These are phyloP conservation scores for Lycocorax pyrrhopterus DNA, from an alignment of 2,113 vertebrate species.

Conservation along the genomic window DNA sequence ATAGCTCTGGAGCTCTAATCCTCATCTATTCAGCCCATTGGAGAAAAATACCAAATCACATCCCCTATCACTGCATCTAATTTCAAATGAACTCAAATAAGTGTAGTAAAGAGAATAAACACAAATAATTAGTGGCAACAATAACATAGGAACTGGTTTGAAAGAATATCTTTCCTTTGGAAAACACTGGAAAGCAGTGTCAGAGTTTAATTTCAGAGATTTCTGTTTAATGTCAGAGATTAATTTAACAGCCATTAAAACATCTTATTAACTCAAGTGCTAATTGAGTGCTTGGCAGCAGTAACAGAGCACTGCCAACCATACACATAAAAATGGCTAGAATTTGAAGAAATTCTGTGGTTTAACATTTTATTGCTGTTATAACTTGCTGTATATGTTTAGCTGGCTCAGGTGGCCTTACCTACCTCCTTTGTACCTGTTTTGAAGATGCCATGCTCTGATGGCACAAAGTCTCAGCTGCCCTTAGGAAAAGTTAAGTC, in stretches of 20 bases:
- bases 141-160: constrained; percentile 3
- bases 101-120: not conserved
- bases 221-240: constrained; percentile 27
- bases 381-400: not conserved
- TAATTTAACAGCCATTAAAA: constrained; percentile 61
- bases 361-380: not conserved
- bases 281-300: constrained; percentile 58
- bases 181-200: constrained; percentile 30
- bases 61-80: constrained; percentile 8
- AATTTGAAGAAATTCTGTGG: not conserved
- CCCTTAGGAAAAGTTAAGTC: not conserved
- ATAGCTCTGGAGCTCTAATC: constrained; percentile 5
- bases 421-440: not conserved
- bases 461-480: not conserved
- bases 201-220: constrained; percentile 30
- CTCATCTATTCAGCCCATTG: constrained; percentile 15
- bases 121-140: not conserved
- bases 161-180: not conserved
- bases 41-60: constrained; percentile 23
- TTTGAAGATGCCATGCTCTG: not conserved
- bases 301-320: constrained; percentile 7
- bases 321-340: not conserved
- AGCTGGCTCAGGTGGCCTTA: not conserved
- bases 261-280: constrained; percentile 60
- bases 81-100: constrained; percentile 39